Evolutionary conservation across 2,113 vertebrate genomes (phyloP).

Genomic region (Stegastes partitus): DNA sequence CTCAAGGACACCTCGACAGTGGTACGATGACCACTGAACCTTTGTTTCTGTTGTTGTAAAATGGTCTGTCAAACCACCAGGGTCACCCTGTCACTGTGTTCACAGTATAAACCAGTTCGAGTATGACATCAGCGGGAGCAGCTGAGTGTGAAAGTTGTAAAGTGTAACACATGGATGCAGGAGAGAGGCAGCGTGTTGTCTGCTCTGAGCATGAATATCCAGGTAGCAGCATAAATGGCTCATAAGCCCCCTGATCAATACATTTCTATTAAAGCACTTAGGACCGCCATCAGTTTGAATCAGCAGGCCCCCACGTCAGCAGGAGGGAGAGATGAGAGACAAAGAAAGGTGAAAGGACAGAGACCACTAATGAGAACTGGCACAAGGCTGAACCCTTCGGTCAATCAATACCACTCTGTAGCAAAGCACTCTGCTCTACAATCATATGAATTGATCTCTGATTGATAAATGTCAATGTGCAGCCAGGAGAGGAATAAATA

Average conservation of each 20-base stretch:
- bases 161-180: conserved; percentile 1
- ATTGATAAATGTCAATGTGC: conserved; percentile 71
- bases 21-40: neutral
- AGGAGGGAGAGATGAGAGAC: conserved; percentile 52
- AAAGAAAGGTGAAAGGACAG: conserved; percentile 71
- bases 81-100: conserved; percentile 32
- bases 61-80: conserved; percentile 11
- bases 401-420: conserved; percentile 75
- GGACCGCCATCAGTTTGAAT: conserved; percentile 73
- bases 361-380: conserved; percentile 74
- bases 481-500: conserved; percentile 24
- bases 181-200: conserved; percentile 14
- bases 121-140: conserved; percentile 1
- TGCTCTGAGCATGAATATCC: conserved; percentile 7
- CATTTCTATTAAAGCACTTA: conserved; percentile 79
- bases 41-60: conserved; percentile 10
- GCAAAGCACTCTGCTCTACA: conserved; percentile 51
- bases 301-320: conserved; percentile 55
- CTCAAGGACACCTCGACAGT: conserved; percentile 39
- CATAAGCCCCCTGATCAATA: conserved; percentile 75
- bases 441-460: conserved; percentile 69
- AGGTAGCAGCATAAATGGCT: conserved; percentile 58
- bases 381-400: conserved; percentile 48
- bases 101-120: conserved; percentile 9
- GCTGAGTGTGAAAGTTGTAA: conserved; percentile 2